Conservation (phyloP, 2,113 vertebrate species). For the Suncus etruscus region DNA sequence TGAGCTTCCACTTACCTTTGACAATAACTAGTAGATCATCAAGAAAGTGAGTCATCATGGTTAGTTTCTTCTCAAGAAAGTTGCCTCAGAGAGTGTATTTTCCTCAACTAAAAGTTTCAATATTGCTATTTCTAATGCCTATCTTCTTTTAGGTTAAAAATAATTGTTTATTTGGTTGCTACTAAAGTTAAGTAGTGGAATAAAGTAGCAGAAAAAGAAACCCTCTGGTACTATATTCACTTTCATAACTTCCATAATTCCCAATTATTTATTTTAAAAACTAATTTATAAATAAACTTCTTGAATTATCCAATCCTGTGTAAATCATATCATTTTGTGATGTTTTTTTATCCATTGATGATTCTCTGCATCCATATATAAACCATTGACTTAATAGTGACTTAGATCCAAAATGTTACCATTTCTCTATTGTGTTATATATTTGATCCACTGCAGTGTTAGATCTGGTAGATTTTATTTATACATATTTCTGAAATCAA, state of each 20-base stretch:
- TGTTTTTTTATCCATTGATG: neutral
- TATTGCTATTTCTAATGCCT: too few relatives aligned
- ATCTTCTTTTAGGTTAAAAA: neutral
- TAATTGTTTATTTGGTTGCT: neutral
- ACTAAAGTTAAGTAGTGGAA: neutral
- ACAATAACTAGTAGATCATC: neutral
- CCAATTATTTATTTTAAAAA: neutral
- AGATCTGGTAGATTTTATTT: neutral
- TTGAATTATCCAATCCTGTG: conserved; percentile 2
- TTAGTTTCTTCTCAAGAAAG: neutral
- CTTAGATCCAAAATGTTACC: neutral
- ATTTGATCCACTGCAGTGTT: neutral
- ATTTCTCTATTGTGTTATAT: neutral
- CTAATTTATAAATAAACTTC: neutral
- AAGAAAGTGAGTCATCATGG: neutral
- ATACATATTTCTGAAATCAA: neutral
- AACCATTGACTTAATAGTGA: conserved; percentile 15
- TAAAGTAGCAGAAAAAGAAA: neutral
- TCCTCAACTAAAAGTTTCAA: neutral
- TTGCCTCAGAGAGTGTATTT: neutral
- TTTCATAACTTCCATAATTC: neutral
- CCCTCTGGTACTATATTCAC: neutral
- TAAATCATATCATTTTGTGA: neutral
- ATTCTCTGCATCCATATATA: neutral
- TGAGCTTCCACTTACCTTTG: neutral